phyloP scores from a whole-genome alignment of 2,797 vertebrate genomes.

The Acrossocheilus wenchowensis region DNA sequence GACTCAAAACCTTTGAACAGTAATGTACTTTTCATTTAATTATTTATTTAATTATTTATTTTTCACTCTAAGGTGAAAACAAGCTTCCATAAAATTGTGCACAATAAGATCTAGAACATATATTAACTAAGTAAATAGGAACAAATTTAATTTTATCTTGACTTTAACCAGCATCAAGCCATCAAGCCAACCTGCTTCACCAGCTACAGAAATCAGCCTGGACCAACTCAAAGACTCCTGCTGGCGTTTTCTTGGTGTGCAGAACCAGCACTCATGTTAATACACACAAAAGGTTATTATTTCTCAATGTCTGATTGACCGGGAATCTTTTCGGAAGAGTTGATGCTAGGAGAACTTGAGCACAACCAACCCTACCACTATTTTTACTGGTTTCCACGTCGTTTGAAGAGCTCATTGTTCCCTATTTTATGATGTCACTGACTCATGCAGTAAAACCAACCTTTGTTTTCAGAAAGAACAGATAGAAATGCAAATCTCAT shows the following conservation, averaged over 20 bases:
- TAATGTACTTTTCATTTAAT: neutral
- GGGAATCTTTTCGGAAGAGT: neutral
- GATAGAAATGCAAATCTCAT: slow-evolving; percentile 25
- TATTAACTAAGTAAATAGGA: neutral
- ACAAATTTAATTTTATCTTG: neutral
- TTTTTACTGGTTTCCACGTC: neutral
- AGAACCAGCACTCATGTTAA: neutral
- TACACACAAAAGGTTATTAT: neutral
- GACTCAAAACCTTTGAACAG: neutral
- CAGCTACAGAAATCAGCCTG: neutral
- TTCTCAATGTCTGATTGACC: neutral
- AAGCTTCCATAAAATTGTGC: neutral
- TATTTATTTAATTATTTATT: neutral
- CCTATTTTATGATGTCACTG: neutral
- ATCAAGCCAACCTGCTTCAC: too few relatives aligned
- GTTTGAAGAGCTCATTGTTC: neutral
- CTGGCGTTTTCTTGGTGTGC: neutral
- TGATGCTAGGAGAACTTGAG: neutral
- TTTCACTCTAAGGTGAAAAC: neutral
- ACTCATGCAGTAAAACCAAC: neutral
- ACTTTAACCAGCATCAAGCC: neutral
- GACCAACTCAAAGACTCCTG: neutral
- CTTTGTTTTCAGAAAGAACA: slow-evolving; percentile 16
- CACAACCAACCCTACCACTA: neutral
- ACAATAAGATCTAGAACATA: neutral